Conservation (phyloP, 2,888 invertebrate species). For the Leptinotarsa peninsularis region DNA sequence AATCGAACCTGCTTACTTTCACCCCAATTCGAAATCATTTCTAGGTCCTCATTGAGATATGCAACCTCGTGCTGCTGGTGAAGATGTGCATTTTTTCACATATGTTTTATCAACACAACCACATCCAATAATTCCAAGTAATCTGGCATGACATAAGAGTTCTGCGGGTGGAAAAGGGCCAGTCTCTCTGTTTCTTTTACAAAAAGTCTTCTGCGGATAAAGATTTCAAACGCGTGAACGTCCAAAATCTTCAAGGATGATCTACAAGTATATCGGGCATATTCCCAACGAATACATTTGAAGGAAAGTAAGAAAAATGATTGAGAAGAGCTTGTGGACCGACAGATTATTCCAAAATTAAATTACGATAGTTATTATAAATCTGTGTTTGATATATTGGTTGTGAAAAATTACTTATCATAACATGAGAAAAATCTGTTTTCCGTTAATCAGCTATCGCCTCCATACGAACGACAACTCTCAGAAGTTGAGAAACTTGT, state of each 20-base stretch:
- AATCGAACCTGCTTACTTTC: no score
- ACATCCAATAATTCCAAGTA: neutral
- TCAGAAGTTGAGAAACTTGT: no score
- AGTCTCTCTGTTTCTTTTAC: slow-evolving; percentile 8
- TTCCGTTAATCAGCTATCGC: no score
- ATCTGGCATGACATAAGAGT: neutral
- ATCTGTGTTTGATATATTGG: neutral
- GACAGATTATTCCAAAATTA: neutral
- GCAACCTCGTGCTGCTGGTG: no score
- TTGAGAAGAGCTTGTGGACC: neutral
- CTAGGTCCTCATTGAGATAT: no score
- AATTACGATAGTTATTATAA: neutral
- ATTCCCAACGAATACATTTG: neutral
- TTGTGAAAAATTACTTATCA: neutral
- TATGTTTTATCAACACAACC: no score
- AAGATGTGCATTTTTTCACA: no score
- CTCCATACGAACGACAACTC: no score
- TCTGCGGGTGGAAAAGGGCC: neutral
- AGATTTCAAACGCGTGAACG: slow-evolving; percentile 11
- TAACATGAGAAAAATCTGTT: neutral
- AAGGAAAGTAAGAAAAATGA: slow-evolving; percentile 6
- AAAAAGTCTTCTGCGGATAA: slow-evolving; percentile 8
- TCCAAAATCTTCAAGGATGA: slow-evolving; percentile 4
- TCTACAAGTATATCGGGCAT: slow-evolving; percentile 3
- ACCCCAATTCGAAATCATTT: no score